Conservation (phyloP, 2,888 invertebrate species). For the Drosophila rellima region DNA sequence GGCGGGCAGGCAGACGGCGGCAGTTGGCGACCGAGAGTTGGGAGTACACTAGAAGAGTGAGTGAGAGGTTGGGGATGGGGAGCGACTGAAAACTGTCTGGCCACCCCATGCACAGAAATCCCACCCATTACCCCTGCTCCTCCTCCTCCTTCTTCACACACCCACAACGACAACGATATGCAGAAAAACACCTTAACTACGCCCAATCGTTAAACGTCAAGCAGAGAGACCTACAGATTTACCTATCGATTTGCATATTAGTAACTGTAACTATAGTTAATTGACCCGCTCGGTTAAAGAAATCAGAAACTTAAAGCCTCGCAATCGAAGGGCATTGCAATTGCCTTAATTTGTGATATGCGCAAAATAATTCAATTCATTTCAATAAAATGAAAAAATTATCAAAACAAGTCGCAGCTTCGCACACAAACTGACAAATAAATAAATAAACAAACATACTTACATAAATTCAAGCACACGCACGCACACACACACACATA, state of each 20-base stretch:
- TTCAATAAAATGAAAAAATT: constrained; percentile 62
- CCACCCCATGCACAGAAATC: constrained; percentile 57
- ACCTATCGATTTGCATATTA: constrained; percentile 65
- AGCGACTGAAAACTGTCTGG: constrained; percentile 63
- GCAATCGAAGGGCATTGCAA: constrained; percentile 22
- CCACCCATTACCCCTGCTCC: constrained; percentile 14
- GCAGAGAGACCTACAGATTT: constrained; percentile 6
- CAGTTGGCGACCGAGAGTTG: constrained; percentile 57
- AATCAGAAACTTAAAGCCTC: constrained; percentile 7
- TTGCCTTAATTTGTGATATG: constrained; percentile 42
- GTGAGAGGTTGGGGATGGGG: constrained; percentile 20
- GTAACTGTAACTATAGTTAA: constrained; percentile 39
- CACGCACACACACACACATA: constrained; percentile 18
- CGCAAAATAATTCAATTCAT: constrained; percentile 65
- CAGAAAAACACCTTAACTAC: constrained; percentile 46
- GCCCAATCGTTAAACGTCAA: constrained; percentile 25
- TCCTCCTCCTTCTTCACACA: constrained; percentile 6
- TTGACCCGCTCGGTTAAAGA: constrained; percentile 27
- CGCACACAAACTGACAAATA: constrained; percentile 54
- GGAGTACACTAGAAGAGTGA: constrained; percentile 21
- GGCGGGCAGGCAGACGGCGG: constrained; percentile 47
- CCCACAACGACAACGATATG: constrained; percentile 5
- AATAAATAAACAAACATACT: constrained; percentile 45
- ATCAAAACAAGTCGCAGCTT: constrained; percentile 74
- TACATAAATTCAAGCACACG: constrained; percentile 37